Evolutionary conservation across 2,797 vertebrate species (phyloP).

Genomic region (Scyliorhinus canicula): DNA sequence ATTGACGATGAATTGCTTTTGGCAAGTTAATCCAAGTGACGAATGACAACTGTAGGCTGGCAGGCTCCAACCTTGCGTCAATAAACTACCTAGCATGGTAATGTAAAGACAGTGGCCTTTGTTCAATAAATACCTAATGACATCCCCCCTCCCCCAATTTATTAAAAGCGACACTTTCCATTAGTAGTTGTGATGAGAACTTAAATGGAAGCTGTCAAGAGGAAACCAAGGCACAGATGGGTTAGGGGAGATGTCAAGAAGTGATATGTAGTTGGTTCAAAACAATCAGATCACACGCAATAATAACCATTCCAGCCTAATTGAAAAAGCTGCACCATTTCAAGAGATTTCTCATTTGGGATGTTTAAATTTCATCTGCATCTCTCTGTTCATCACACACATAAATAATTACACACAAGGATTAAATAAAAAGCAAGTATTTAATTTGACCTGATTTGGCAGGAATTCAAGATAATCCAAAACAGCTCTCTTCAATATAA

Average conservation of each 20-base stretch:
- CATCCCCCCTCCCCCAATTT: background rate
- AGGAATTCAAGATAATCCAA: slow-evolving; percentile 1
- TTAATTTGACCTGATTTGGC: background rate
- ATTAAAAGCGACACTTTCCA: slow-evolving; percentile 28
- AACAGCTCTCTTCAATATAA: background rate
- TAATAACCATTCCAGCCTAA: slow-evolving; percentile 26
- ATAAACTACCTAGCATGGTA: background rate
- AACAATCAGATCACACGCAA: slow-evolving; percentile 21
- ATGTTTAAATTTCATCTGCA: background rate
- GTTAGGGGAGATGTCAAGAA: slow-evolving; percentile 28
- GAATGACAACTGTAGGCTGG: slow-evolving; percentile 4
- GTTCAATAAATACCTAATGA: slow-evolving; percentile 33
- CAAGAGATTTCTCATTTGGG: slow-evolving; percentile 15
- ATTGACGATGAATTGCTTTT: slow-evolving; percentile 8
- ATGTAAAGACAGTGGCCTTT: background rate
- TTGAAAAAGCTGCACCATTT: slow-evolving; percentile 11
- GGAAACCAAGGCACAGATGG: slow-evolving; percentile 25
- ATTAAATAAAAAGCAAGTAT: background rate
- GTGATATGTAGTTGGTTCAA: slow-evolving; percentile 5
- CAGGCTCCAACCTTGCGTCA: slow-evolving; percentile 3
- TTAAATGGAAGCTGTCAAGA: slow-evolving; percentile 27
- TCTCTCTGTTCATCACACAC: background rate
- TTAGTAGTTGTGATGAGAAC: slow-evolving; percentile 29
- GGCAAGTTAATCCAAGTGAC: slow-evolving; percentile 29
- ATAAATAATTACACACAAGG: background rate